Conservation (phyloP, 1,140 invertebrate species). For the Anastrepha obliqua region DNA sequence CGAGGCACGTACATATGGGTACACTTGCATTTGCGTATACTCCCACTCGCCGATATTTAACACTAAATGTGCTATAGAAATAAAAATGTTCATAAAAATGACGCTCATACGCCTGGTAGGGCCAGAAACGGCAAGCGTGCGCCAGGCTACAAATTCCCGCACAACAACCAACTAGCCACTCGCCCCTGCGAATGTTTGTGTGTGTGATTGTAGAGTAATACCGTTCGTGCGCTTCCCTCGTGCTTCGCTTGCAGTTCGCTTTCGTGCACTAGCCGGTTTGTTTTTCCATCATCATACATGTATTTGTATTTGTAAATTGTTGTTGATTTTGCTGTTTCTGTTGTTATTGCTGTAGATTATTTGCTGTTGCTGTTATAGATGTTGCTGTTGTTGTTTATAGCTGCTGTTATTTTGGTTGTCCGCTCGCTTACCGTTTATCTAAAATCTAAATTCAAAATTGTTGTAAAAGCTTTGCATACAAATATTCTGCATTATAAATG, state of each 20-base stretch:
- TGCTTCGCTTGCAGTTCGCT: neutral
- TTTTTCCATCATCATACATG: neutral
- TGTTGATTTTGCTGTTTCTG: neutral
- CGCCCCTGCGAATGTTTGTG: neutral
- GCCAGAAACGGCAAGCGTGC: neutral
- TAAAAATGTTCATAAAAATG: constrained; percentile 46
- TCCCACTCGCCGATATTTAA: constrained; percentile 7
- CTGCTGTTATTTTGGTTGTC: neutral
- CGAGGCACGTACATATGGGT: neutral
- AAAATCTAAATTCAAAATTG: constrained; percentile 56
- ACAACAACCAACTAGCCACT: neutral
- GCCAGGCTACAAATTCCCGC: neutral
- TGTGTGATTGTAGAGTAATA: neutral
- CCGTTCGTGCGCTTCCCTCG: neutral
- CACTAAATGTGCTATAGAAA: constrained; percentile 50
- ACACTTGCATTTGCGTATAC: neutral
- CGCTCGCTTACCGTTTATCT: neutral
- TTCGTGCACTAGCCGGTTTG: neutral
- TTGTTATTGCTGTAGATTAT: neutral
- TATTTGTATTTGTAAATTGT: neutral
- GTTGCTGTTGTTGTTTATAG: constrained; percentile 4
- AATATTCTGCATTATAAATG: constrained; percentile 59
- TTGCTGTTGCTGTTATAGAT: neutral
- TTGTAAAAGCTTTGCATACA: constrained; percentile 56
- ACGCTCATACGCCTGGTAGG: constrained; percentile 29